phyloP scores from a whole-genome alignment of 2,888 invertebrate genomes.

The Drosophila ustulata region DNA sequence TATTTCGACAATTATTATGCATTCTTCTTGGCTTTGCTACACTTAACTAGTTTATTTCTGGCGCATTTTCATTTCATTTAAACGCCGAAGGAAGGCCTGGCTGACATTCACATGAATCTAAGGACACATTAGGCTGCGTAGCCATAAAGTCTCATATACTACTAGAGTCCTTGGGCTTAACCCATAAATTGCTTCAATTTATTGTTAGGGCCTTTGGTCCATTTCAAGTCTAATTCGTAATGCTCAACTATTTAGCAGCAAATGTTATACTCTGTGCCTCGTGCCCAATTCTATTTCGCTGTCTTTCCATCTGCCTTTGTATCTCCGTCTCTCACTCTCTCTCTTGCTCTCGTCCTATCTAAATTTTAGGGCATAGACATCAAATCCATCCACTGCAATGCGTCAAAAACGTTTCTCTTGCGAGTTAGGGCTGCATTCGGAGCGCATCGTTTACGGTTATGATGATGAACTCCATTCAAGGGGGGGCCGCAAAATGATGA shows the following conservation, averaged over 20 bases:
- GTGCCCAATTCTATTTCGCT: constrained; percentile 2
- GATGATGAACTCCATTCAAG: constrained; percentile 57
- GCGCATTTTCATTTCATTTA: constrained; percentile 8
- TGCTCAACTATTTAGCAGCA: constrained; percentile 63
- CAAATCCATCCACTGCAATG: constrained; percentile 69
- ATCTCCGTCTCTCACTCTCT: neutral
- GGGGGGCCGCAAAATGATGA: constrained; percentile 1
- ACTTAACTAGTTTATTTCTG: neutral
- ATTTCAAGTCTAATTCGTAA: constrained; percentile 51
- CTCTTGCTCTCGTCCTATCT: constrained; percentile 27
- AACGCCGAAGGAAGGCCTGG: neutral
- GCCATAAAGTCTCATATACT: constrained; percentile 28
- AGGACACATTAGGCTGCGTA: constrained; percentile 2
- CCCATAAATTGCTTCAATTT: constrained; percentile 56
- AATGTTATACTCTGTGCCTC: constrained; percentile 34
- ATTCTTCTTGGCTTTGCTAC: neutral
- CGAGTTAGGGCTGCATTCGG: constrained; percentile 49
- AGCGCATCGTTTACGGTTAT: constrained; percentile 68
- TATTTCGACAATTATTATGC: neutral
- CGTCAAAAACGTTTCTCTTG: constrained; percentile 66
- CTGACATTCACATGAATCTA: constrained; percentile 9
- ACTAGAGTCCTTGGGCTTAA: constrained; percentile 10
- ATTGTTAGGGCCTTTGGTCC: constrained; percentile 43
- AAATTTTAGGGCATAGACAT: constrained; percentile 54
- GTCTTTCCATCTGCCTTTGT: neutral